These are phyloP conservation scores for Fistularia tabacaria DNA, from an alignment of 2,797 vertebrate species.

Conservation along the genomic window DNA sequence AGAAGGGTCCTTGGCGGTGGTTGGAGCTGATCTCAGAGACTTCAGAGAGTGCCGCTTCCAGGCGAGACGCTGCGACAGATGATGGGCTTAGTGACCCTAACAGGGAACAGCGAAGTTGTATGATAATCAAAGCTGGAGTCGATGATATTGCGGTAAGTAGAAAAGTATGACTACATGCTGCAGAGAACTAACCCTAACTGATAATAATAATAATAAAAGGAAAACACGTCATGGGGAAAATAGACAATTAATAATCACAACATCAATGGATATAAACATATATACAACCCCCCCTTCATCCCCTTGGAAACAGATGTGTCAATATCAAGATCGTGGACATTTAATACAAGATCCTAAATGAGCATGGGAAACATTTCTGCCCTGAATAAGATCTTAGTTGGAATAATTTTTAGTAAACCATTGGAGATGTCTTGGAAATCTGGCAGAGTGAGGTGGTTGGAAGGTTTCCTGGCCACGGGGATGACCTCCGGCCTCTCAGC, in stretches of 20 bases:
- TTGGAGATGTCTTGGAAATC: conserved; percentile 88
- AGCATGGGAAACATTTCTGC: too few relatives aligned
- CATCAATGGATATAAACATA: too few relatives aligned
- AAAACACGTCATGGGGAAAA: too few relatives aligned
- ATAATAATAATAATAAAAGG: too few relatives aligned
- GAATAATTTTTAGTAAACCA: conserved; percentile 67
- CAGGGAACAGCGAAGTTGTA: not conserved
- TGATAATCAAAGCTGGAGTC: not conserved
- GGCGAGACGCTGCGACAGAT: conserved; percentile 85
- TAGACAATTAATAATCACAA: too few relatives aligned
- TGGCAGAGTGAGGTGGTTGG: conserved; percentile 86
- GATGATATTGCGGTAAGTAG: not conserved
- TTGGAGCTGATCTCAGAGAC: conserved; percentile 81
- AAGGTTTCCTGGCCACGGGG: conserved; percentile 76
- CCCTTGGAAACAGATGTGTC: too few relatives aligned
- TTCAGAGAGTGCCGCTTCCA: conserved; percentile 93
- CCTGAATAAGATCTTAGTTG: too few relatives aligned
- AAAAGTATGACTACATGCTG: not conserved
- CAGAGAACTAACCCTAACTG: too few relatives aligned
- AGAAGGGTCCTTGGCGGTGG: conserved; percentile 86
- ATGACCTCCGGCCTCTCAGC: conserved; percentile 71
- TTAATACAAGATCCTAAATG: too few relatives aligned
- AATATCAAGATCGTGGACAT: too few relatives aligned
- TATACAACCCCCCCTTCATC: too few relatives aligned
- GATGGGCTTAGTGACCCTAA: conserved; percentile 87